Conservation (phyloP, 2,113 vertebrate genomes). For the Zosterops lateralis region DNA sequence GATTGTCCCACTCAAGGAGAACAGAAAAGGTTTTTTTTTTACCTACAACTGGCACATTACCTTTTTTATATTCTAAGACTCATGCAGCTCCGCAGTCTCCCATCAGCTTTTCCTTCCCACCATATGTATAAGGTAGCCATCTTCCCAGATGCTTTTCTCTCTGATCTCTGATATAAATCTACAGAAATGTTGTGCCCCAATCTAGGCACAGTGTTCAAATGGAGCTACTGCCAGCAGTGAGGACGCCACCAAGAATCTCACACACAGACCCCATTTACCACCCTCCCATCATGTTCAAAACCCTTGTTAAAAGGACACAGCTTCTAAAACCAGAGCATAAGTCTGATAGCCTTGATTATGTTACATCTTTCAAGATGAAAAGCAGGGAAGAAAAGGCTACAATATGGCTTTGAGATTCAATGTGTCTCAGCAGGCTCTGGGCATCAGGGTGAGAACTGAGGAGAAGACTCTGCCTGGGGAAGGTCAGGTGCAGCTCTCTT, state of each 20-base stretch:
- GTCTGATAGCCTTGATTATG: neutral
- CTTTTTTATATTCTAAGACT: neutral
- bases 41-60: neutral
- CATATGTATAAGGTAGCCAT: neutral
- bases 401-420: neutral
- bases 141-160: neutral
- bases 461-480: neutral
- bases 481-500: neutral
- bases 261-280: neutral
- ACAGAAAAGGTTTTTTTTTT: neutral
- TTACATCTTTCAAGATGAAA: neutral
- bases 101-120: neutral
- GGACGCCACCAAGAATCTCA: neutral
- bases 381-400: neutral
- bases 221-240: neutral
- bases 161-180: neutral
- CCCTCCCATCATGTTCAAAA: neutral
- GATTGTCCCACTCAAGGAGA: neutral
- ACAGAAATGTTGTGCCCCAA: neutral
- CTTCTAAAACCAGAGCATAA: neutral
- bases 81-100: neutral
- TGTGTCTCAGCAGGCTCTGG: neutral
- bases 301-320: neutral
- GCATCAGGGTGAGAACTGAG: neutral
- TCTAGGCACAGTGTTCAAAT: neutral